Evolutionary conservation across 2,888 invertebrate species (phyloP).

Genomic region (Phalera bucephala): DNA sequence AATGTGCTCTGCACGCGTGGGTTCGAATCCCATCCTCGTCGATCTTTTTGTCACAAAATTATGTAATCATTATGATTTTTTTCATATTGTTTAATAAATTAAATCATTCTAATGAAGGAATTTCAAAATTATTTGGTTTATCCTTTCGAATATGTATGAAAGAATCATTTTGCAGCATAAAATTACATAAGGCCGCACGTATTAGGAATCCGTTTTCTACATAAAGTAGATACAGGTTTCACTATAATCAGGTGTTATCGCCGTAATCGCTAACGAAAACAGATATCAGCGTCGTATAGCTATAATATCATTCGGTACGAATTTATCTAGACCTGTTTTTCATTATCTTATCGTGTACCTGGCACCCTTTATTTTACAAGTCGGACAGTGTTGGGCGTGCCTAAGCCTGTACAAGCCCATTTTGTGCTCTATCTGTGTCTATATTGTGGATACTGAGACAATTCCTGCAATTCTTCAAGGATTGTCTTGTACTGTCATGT

Average conservation of each 20-base stretch:
- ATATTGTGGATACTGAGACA: slow-evolving; percentile 10
- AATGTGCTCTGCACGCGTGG: slow-evolving; percentile 93
- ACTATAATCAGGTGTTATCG: slow-evolving; percentile 61
- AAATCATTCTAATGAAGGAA: no score
- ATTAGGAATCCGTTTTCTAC: no score
- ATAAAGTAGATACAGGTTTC: slow-evolving; percentile 41
- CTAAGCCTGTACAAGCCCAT: slow-evolving; percentile 28
- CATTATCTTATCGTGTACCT: slow-evolving; percentile 74
- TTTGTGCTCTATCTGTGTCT: slow-evolving; percentile 11
- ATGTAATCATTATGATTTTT: no score
- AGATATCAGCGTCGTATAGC: slow-evolving; percentile 51
- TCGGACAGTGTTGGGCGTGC: slow-evolving; percentile 54
- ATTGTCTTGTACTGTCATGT: slow-evolving; percentile 17
- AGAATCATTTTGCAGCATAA: no score
- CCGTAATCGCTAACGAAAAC: slow-evolving; percentile 68
- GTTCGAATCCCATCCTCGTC: slow-evolving; percentile 93
- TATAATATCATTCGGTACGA: slow-evolving; percentile 69
- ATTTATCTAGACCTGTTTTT: slow-evolving; percentile 81
- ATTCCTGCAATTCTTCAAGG: slow-evolving; percentile 4
- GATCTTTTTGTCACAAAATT: slow-evolving; percentile 54
- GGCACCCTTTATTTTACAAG: slow-evolving; percentile 72
- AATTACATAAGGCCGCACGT: no score
- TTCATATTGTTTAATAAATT: no score
- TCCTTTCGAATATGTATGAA: no score
- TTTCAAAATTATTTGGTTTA: no score